Evolutionary conservation across 2,888 invertebrate genomes (phyloP).

Genomic region (Drosophila engyochracea): DNA sequence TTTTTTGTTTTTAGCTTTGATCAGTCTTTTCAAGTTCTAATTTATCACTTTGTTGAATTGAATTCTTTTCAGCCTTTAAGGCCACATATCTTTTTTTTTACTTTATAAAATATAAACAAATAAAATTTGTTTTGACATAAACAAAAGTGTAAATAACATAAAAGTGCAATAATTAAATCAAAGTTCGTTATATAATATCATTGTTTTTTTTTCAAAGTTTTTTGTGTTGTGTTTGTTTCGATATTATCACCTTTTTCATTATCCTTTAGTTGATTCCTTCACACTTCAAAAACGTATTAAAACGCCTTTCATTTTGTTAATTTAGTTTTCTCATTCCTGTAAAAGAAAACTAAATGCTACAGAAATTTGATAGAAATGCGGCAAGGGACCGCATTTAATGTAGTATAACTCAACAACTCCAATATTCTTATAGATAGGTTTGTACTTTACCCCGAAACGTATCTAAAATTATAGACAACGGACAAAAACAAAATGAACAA

Average conservation of each 20-base stretch:
- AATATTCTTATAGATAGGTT: not conserved
- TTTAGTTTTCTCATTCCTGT: slow-evolving; percentile 69
- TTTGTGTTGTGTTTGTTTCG: slow-evolving; percentile 41
- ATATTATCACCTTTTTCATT: slow-evolving; percentile 67
- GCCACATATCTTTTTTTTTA: slow-evolving; percentile 7
- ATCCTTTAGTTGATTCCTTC: slow-evolving; percentile 64
- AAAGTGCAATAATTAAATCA: slow-evolving; percentile 72
- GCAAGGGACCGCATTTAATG: slow-evolving; percentile 52
- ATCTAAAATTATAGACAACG: slow-evolving; percentile 4
- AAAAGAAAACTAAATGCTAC: slow-evolving; percentile 77
- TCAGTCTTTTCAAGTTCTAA: slow-evolving; percentile 49
- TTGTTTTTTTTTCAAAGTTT: slow-evolving; percentile 24
- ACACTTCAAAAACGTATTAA: slow-evolving; percentile 44
- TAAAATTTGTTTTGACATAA: slow-evolving; percentile 65
- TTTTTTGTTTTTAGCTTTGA: slow-evolving; percentile 23
- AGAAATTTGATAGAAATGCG: slow-evolving; percentile 61
- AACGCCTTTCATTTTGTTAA: slow-evolving; percentile 49
- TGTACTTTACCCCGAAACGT: not conserved
- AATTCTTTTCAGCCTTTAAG: slow-evolving; percentile 29
- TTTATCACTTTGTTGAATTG: slow-evolving; percentile 42
- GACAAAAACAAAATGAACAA: not conserved
- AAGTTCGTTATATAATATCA: slow-evolving; percentile 58
- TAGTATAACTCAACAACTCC: slow-evolving; percentile 55
- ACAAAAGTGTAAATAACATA: slow-evolving; percentile 72
- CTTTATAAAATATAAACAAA: slow-evolving; percentile 66